phyloP scores from a whole-genome alignment of 2,888 invertebrate species.

The Drosophila prostipennis region DNA sequence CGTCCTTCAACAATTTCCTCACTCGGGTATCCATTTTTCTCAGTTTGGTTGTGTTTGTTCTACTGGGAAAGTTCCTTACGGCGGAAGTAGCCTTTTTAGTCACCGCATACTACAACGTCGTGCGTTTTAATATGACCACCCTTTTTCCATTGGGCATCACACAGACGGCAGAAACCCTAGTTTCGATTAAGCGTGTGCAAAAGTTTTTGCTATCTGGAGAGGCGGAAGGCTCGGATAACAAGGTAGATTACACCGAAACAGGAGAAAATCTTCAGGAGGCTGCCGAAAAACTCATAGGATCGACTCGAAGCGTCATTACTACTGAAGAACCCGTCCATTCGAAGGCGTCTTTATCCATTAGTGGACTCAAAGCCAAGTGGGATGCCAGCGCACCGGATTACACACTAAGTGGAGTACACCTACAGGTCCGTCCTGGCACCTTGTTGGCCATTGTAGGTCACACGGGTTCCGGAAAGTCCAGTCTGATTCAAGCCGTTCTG shows the following conservation, averaged over 20 bases:
- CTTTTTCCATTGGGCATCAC: constrained; percentile 93
- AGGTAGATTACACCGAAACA: constrained; percentile 54
- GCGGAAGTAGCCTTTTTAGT: constrained; percentile 94
- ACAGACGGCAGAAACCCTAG: constrained; percentile 87
- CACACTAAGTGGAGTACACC: constrained; percentile 88
- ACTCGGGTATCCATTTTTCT: constrained; percentile 94
- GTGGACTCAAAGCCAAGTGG: constrained; percentile 89
- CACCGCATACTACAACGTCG: constrained; percentile 93
- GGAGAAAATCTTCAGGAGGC: constrained; percentile 58
- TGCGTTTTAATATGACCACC: constrained; percentile 93
- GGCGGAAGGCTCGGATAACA: constrained; percentile 81
- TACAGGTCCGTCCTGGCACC: constrained; percentile 88
- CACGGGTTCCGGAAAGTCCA: constrained; percentile 88
- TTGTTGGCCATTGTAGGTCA: constrained; percentile 89
- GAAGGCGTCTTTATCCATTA: constrained; percentile 86
- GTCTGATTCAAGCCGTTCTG: constrained; percentile 85
- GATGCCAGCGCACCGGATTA: constrained; percentile 86
- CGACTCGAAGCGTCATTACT: constrained; percentile 50
- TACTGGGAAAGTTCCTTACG: constrained; percentile 89
- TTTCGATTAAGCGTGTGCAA: constrained; percentile 86
- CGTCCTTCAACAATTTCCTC: constrained; percentile 94
- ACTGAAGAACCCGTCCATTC: constrained; percentile 70
- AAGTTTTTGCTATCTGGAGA: constrained; percentile 87
- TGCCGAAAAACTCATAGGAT: constrained; percentile 64
- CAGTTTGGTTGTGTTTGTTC: constrained; percentile 92